A percentile compares a stretch with the other conserved stretches of the same genome.
Evolutionary conservation across 2,797 vertebrate species (phyloP).

Genomic region (Odontamblyopus lacepedii): DNA sequence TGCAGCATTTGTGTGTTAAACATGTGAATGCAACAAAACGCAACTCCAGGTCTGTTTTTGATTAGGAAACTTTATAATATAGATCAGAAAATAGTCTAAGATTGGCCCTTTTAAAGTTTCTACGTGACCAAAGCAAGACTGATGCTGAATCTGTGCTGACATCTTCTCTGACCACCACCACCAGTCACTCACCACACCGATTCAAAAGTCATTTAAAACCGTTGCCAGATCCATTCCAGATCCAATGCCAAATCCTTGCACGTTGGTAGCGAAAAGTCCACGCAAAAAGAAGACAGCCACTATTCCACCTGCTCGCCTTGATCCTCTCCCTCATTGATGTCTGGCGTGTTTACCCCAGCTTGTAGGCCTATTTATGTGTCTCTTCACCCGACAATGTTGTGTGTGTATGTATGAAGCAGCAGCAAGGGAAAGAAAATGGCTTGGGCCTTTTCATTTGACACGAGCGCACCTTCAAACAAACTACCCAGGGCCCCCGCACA

Average conservation of each 20-base stretch:
- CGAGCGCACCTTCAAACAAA: conserved; percentile 78
- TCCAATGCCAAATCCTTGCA: neutral
- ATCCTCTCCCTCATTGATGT: conserved; percentile 50
- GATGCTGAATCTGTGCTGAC: neutral
- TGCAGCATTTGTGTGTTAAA: no score
- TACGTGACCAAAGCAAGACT: neutral
- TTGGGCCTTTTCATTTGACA: conserved; percentile 79
- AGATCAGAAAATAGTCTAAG: no score
- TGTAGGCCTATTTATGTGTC: conserved; percentile 37
- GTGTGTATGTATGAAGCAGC: conserved; percentile 35
- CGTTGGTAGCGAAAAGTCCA: neutral
- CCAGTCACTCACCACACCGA: neutral
- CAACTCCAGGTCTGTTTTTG: no score
- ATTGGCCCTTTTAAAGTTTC: no score
- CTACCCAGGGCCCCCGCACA: conserved; percentile 70
- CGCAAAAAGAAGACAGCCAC: neutral
- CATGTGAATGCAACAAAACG: no score
- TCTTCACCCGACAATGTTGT: conserved; percentile 21
- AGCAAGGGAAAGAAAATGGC: conserved; percentile 73
- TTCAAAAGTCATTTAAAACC: neutral
- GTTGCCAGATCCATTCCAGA: neutral
- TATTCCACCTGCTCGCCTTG: conserved; percentile 2
- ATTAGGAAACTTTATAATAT: no score
- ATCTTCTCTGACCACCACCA: neutral
- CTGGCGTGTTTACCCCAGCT: conserved; percentile 34